These are phyloP conservation scores for Strigamia transsilvanica DNA, from an alignment of 2,888 invertebrate genomes.

Conservation along the genomic window DNA sequence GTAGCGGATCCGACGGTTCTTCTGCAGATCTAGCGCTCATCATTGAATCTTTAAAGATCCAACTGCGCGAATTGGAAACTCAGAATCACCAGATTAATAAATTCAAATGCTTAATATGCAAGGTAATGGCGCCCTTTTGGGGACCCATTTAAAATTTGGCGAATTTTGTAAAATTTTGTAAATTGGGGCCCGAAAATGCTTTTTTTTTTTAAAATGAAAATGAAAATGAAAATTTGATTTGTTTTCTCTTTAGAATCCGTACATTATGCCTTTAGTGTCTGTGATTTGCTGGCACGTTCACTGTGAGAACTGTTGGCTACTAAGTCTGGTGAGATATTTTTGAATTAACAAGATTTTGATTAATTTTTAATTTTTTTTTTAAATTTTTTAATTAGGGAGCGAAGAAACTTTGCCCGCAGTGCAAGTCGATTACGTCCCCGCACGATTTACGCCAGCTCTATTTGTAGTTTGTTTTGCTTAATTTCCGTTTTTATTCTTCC, in stretches of 20 bases:
- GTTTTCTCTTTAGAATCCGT: slow-evolving; percentile 71
- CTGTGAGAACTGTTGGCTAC: slow-evolving; percentile 84
- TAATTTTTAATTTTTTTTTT: background rate
- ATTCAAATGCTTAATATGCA: slow-evolving; percentile 87
- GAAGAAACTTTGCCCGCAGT: slow-evolving; percentile 93
- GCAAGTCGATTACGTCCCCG: slow-evolving; percentile 90
- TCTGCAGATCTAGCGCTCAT: slow-evolving; percentile 61
- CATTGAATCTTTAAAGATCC: slow-evolving; percentile 77
- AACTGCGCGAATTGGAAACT: slow-evolving; percentile 78
- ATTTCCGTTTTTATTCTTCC: background rate
- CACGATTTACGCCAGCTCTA: slow-evolving; percentile 87
- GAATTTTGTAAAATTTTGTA: too few relatives aligned
- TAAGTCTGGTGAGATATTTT: slow-evolving; percentile 70
- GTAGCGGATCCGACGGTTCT: slow-evolving; percentile 37
- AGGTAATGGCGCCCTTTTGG: slow-evolving; percentile 67
- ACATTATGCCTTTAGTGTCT: slow-evolving; percentile 86
- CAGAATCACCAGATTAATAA: slow-evolving; percentile 69
- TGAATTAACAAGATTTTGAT: background rate
- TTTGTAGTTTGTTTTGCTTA: slow-evolving; percentile 69
- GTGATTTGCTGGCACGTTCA: slow-evolving; percentile 97
- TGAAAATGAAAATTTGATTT: too few relatives aligned
- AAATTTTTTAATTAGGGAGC: slow-evolving; percentile 70
- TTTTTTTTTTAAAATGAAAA: too few relatives aligned
- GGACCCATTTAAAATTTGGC: too few relatives aligned
- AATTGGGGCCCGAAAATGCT: too few relatives aligned